A percentile compares a stretch with the other conserved stretches of the same genome.
These are phyloP conservation scores for Serranus cabrilla DNA, from an alignment of 2,797 vertebrate species.

Conservation along the genomic window DNA sequence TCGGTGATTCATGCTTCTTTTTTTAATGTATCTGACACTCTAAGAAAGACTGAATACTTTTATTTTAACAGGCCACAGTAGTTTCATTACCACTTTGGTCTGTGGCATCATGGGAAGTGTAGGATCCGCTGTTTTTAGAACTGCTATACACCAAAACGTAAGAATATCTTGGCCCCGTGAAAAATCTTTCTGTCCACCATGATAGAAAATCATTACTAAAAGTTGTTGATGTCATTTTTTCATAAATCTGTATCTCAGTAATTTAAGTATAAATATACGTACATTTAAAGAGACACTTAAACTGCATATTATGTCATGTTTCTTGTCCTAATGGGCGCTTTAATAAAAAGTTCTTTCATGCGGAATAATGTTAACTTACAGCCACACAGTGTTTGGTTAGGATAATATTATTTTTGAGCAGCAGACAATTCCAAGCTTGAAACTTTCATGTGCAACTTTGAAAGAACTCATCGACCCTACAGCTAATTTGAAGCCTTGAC, in stretches of 20 bases:
- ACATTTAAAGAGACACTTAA: not conserved
- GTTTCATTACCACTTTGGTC: not conserved
- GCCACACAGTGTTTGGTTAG: no score
- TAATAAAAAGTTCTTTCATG: no score
- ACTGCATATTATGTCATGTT: no score
- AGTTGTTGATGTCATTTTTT: not conserved
- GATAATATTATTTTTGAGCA: no score
- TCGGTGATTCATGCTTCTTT: constrained; percentile 23
- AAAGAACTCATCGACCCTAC: not conserved
- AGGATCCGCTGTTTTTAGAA: not conserved
- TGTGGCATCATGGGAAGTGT: not conserved
- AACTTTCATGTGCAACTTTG: not conserved
- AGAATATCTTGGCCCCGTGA: not conserved
- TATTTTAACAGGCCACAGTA: not conserved
- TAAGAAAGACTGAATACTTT: not conserved
- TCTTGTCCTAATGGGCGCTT: no score
- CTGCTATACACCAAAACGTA: not conserved
- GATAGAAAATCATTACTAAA: not conserved
- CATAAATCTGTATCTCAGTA: not conserved
- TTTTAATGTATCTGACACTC: not conserved
- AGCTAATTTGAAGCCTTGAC: constrained; percentile 10
- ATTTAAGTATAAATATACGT: not conserved
- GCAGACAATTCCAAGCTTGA: not conserved
- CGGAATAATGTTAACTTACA: no score
- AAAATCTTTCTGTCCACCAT: not conserved